A percentile compares a stretch with the other conserved stretches of the same genome.
Evolutionary conservation across 2,888 invertebrate genomes (phyloP).

Genomic region (Graphium colonna): DNA sequence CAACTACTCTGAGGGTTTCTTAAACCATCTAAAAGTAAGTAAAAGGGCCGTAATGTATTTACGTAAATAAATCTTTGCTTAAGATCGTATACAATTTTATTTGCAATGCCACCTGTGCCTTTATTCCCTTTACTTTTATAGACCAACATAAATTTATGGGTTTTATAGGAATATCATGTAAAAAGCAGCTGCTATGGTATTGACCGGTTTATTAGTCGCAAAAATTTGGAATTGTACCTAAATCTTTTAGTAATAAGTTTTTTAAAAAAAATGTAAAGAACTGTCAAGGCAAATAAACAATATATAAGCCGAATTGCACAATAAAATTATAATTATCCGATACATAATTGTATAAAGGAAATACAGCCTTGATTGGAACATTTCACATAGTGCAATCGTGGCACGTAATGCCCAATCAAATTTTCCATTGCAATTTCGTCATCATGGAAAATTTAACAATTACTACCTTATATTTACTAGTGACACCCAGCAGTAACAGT

Average conservation of each 20-base stretch:
- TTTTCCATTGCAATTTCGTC: too few relatives aligned
- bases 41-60: constrained; percentile 9
- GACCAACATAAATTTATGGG: constrained; percentile 13
- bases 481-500: too few relatives aligned
- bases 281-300: background rate
- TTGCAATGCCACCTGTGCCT: constrained; percentile 12
- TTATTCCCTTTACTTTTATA: constrained; percentile 12
- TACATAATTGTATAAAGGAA: background rate
- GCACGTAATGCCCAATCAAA: too few relatives aligned
- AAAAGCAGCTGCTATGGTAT: too few relatives aligned
- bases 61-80: constrained; percentile 20
- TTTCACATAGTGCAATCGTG: too few relatives aligned
- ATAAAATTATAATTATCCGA: background rate
- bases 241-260: background rate
- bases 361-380: too few relatives aligned
- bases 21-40: too few relatives aligned
- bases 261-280: background rate
- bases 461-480: too few relatives aligned
- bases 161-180: background rate
- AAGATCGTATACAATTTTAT: constrained; percentile 21
- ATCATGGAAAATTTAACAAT: too few relatives aligned
- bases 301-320: background rate
- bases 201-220: too few relatives aligned
- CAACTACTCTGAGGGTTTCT: too few relatives aligned
- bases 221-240: too few relatives aligned